Conservation (phyloP, 30 jellyfish, hydroid and myxozoan species). For the Cassiopea andromeda region DNA sequence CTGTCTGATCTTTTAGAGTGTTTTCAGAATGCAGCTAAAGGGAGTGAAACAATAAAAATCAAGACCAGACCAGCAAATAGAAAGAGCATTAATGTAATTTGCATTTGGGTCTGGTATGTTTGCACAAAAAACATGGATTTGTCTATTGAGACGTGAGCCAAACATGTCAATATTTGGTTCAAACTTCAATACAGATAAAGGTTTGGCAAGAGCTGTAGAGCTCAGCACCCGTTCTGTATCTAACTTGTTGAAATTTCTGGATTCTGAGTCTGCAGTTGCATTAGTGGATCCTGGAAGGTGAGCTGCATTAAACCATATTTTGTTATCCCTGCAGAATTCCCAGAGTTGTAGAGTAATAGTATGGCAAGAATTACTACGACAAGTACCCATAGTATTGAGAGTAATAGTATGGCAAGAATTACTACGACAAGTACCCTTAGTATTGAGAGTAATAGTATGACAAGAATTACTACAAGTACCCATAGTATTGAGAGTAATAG, state of each 20-base stretch:
- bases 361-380: slow-evolving; percentile 23
- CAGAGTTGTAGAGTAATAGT: slow-evolving; percentile 12
- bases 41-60: no score
- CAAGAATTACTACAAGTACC: no score
- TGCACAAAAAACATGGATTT: no score
- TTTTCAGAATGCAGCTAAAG: no score
- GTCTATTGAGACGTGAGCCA: no score
- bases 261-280: slow-evolving; percentile 40
- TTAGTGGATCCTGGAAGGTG: slow-evolving; percentile 47
- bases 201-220: not conserved
- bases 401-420: not conserved
- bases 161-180: no score
- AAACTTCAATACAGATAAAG: no score
- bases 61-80: no score
- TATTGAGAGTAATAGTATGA: not conserved
- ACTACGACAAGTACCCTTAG: slow-evolving; percentile 57
- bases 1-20: no score
- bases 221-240: slow-evolving; percentile 57
- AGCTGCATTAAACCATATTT: slow-evolving; percentile 38
- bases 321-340: slow-evolving; percentile 12
- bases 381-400: slow-evolving; percentile 56
- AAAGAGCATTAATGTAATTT: no score
- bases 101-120: no score
- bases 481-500: no score
- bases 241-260: slow-evolving; percentile 27